Conservation (phyloP, 2,888 invertebrate genomes). For the Xylophagus ater region DNA sequence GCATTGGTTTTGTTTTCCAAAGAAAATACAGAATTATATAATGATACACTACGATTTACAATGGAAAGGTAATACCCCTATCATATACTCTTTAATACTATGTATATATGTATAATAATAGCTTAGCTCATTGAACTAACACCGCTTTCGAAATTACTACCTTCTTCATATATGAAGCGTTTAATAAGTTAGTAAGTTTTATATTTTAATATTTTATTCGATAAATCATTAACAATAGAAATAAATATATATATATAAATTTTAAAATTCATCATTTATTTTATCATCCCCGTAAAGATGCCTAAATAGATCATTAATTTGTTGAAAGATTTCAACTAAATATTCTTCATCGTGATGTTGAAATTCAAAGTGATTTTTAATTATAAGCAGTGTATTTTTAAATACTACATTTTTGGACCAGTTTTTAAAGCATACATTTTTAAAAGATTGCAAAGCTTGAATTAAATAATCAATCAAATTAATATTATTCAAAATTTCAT, state of each 20-base stretch:
- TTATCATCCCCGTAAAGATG: slow-evolving; percentile 11
- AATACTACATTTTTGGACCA: slow-evolving; percentile 30
- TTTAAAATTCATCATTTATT: slow-evolving; percentile 14
- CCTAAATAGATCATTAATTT: slow-evolving; percentile 17
- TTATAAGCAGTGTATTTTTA: slow-evolving; percentile 24
- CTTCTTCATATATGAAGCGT: no score
- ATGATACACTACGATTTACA: no score
- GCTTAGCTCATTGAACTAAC: no score
- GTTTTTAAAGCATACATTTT: slow-evolving; percentile 23
- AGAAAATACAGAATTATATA: no score
- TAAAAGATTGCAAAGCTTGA: slow-evolving; percentile 24
- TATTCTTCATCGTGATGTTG: slow-evolving; percentile 23
- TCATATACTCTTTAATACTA: no score
- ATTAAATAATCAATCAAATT: slow-evolving; percentile 30
- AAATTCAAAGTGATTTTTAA: slow-evolving; percentile 10
- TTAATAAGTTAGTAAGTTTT: no score
- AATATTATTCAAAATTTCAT: slow-evolving; percentile 27
- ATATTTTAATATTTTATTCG: no score
- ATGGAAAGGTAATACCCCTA: no score
- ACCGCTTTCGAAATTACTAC: no score
- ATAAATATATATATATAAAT: slow-evolving; percentile 1
- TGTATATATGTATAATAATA: no score
- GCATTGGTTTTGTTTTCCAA: no score
- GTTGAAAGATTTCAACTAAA: slow-evolving; percentile 28
- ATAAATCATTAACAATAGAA: not conserved